These are phyloP conservation scores for Patella ulyssiponensis DNA, from an alignment of 2,888 invertebrate genomes.

Conservation along the genomic window DNA sequence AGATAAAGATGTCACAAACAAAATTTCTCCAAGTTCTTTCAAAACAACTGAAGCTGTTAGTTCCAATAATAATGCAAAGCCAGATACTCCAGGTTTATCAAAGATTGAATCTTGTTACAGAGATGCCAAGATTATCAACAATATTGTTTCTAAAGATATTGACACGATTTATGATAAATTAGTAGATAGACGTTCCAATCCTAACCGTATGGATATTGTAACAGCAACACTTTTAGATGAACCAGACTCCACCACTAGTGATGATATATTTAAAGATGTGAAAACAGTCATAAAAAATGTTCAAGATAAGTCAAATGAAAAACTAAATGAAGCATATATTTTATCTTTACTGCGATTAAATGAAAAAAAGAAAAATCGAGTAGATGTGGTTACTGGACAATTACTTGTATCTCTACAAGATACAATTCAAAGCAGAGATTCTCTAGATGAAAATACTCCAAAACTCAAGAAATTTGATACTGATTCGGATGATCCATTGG, in stretches of 20 bases:
- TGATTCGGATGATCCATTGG: slow-evolving; percentile 43
- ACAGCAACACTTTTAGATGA: slow-evolving; percentile 52
- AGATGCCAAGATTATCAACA: slow-evolving; percentile 51
- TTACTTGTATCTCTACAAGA: slow-evolving; percentile 18
- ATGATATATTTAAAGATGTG: slow-evolving; percentile 42
- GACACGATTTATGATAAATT: slow-evolving; percentile 49
- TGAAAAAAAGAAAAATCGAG: slow-evolving; percentile 33
- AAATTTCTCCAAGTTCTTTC: not conserved
- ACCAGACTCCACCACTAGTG: slow-evolving; percentile 9
- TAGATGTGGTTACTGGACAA: slow-evolving; percentile 40
- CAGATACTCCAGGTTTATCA: slow-evolving; percentile 18
- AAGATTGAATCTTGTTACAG: slow-evolving; percentile 49
- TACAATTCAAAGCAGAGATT: not conserved
- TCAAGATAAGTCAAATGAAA: slow-evolving; percentile 32
- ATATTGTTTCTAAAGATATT: slow-evolving; percentile 47
- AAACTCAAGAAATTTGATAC: slow-evolving; percentile 37
- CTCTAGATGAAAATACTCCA: slow-evolving; percentile 34
- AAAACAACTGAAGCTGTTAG: not conserved
- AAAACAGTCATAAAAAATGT: slow-evolving; percentile 43
- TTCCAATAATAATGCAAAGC: not conserved
- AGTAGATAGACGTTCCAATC: slow-evolving; percentile 39
- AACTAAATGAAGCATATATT: slow-evolving; percentile 39
- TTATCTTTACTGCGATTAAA: slow-evolving; percentile 41
- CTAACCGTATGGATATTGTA: slow-evolving; percentile 55
- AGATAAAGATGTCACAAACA: not conserved